Percentiles rank a stretch among this genome's conserved stretches.
phyloP scores from a whole-genome alignment of 2,888 invertebrate genomes.

The Athripsodes cinereus region DNA sequence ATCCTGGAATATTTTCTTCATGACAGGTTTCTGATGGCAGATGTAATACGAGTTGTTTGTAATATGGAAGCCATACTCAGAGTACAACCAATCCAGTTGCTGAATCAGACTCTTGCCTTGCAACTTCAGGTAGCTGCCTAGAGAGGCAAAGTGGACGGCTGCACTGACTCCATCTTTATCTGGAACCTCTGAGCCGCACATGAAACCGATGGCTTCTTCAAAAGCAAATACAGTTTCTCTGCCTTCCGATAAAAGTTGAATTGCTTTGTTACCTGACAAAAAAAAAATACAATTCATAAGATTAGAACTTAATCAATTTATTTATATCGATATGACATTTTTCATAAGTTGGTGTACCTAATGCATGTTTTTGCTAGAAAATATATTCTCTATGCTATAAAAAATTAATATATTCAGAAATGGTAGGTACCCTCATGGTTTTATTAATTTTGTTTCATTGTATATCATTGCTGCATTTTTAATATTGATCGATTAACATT shows the following conservation, averaged over 20 bases:
- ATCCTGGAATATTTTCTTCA: slow-evolving; percentile 71
- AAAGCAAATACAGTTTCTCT: slow-evolving; percentile 87
- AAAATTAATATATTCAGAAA: no score
- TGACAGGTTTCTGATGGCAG: slow-evolving; percentile 66
- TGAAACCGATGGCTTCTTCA: slow-evolving; percentile 98
- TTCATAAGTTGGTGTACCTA: no score
- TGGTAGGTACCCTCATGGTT: no score
- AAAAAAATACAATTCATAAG: slow-evolving; percentile 42
- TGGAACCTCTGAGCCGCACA: slow-evolving; percentile 82
- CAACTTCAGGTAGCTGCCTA: slow-evolving; percentile 63
- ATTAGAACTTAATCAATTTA: no score
- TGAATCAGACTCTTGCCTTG: slow-evolving; percentile 52
- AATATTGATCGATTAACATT: no score
- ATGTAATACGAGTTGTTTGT: slow-evolving; percentile 85
- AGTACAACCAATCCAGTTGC: slow-evolving; percentile 71
- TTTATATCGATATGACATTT: no score
- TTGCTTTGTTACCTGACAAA: slow-evolving; percentile 62
- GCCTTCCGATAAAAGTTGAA: slow-evolving; percentile 63
- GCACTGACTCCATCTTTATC: slow-evolving; percentile 98
- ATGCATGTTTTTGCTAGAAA: no score
- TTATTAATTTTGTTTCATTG: no score
- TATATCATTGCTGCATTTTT: no score
- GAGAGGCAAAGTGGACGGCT: slow-evolving; percentile 70
- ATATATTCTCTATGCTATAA: no score
- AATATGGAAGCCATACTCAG: slow-evolving; percentile 83